Percentiles rank a stretch among this genome's conserved stretches.
Conservation (phyloP, 2,797 vertebrate species). For the Platalea minor region DNA sequence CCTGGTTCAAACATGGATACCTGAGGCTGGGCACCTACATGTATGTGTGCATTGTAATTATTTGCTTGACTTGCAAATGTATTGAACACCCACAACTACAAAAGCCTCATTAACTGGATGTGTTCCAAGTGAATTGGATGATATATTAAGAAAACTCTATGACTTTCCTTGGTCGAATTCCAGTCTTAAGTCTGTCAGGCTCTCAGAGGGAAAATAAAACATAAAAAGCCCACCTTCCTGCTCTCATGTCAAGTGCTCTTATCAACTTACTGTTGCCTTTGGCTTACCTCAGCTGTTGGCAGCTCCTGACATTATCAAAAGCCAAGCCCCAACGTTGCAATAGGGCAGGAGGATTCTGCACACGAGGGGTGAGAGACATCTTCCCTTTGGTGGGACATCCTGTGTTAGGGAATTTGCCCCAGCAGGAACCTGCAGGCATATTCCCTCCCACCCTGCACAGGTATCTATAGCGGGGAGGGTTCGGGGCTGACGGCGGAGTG, state of each 20-base stretch:
- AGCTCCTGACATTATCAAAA: neutral
- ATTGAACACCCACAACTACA: neutral
- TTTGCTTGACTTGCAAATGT: neutral
- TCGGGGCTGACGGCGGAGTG: fast-evolving
- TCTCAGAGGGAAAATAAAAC: neutral
- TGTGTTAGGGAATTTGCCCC: neutral
- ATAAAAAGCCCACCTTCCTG: neutral
- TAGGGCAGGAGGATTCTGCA: neutral
- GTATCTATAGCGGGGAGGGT: neutral
- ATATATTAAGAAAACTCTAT: neutral
- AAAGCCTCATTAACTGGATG: neutral
- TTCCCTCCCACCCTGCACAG: neutral
- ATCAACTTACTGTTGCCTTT: neutral
- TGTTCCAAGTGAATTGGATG: neutral
- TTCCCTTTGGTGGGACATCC: neutral
- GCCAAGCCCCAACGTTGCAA: fast-evolving
- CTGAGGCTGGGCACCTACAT: neutral
- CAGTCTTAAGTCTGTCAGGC: neutral
- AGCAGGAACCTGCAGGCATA: neutral
- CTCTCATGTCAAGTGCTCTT: neutral
- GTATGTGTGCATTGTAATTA: neutral
- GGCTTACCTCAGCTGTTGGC: neutral
- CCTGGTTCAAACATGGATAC: neutral
- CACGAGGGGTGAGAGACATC: neutral
- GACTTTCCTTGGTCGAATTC: neutral